These are phyloP conservation scores for Ochotona curzoniae DNA, from an alignment of 2,113 vertebrate genomes.

Conservation along the genomic window DNA sequence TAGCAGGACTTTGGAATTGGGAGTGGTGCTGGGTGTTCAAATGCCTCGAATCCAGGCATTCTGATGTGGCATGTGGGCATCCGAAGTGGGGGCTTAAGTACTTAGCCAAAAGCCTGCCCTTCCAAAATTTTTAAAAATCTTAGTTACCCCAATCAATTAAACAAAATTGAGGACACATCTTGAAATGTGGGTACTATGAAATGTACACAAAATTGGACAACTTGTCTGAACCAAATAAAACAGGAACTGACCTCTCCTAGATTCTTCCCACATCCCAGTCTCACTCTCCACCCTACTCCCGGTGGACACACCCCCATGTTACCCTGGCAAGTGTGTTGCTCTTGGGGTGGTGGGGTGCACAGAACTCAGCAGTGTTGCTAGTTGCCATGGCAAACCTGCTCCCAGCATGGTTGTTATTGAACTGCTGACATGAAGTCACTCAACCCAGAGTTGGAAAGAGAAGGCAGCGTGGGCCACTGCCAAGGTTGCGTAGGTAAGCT, in stretches of 20 bases:
- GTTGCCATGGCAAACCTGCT: background rate
- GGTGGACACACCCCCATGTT: background rate
- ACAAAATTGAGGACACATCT: background rate
- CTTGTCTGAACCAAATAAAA: background rate
- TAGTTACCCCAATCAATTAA: background rate
- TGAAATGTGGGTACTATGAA: background rate
- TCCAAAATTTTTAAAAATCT: background rate
- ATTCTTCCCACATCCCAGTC: background rate
- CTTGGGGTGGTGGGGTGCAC: too few species aligned
- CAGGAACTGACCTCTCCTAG: background rate
- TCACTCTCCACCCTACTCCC: background rate
- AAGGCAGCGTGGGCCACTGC: background rate
- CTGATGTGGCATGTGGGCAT: too few species aligned
- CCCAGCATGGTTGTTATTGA: background rate
- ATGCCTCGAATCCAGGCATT: too few species aligned
- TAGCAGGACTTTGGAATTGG: too few species aligned
- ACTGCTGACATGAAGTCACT: background rate
- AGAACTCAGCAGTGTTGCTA: background rate
- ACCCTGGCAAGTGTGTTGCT: background rate
- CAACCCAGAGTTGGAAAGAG: background rate
- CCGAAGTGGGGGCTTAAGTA: too few species aligned
- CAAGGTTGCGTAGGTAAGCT: background rate
- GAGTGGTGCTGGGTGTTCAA: too few species aligned
- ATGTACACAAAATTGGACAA: background rate
- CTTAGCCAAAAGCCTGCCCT: too few species aligned